These are phyloP conservation scores for Scomber scombrus DNA, from an alignment of 2,113 vertebrate genomes.

Conservation along the genomic window DNA sequence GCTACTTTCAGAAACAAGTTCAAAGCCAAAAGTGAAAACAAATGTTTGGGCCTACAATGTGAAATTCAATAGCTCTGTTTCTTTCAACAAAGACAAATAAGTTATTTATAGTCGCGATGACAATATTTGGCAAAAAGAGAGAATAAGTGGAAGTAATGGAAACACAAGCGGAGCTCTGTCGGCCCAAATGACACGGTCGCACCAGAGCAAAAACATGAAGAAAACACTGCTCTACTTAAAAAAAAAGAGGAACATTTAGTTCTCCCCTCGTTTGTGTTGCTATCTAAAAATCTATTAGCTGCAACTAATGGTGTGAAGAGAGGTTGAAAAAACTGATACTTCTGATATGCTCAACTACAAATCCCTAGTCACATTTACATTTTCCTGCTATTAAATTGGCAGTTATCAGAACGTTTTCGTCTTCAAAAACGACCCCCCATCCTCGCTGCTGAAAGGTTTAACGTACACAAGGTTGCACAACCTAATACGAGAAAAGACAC, in stretches of 20 bases:
- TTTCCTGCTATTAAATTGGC: constrained; percentile 27
- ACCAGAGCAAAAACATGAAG: neutral
- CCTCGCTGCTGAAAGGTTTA: too few species aligned
- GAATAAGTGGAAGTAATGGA: neutral
- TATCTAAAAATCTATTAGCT: constrained; percentile 3
- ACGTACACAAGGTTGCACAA: neutral
- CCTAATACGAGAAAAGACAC: neutral
- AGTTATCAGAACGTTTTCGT: constrained; percentile 23
- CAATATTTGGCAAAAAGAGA: constrained; percentile 7
- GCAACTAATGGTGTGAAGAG: neutral
- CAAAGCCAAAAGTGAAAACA: constrained; percentile 8
- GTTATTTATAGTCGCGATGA: neutral
- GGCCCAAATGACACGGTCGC: neutral
- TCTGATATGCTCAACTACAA: neutral
- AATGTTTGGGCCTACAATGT: neutral
- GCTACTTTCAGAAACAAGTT: neutral
- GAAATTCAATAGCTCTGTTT: neutral
- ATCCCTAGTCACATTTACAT: neutral
- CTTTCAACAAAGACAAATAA: neutral
- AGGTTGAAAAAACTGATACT: neutral
- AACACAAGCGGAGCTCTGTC: neutral
- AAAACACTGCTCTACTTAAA: neutral
- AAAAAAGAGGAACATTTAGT: constrained; percentile 7
- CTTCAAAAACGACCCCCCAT: constrained; percentile 14
- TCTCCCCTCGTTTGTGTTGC: constrained; percentile 3